Conservation (phyloP, 1,140 invertebrate species). For the Magallana gigas region DNA sequence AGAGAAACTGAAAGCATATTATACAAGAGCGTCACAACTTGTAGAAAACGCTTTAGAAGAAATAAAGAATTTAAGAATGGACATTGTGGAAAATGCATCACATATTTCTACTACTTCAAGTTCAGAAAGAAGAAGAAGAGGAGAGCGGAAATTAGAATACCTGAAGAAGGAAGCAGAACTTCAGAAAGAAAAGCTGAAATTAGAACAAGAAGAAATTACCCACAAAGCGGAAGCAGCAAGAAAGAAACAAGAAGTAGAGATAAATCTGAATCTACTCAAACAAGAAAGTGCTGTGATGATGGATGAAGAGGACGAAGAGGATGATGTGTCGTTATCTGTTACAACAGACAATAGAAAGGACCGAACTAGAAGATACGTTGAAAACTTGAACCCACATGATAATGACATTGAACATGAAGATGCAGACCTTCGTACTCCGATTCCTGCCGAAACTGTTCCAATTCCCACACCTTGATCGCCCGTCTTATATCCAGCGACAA, state of each 20-base stretch:
- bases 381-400: neutral
- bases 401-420: neutral
- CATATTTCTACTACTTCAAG: neutral
- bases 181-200: slow-evolving; percentile 5
- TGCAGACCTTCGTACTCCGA: neutral
- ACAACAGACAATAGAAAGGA: too few species aligned
- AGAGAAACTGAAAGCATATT: too few species aligned
- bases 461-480: neutral
- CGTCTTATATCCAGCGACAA: neutral
- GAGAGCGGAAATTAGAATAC: slow-evolving; percentile 7
- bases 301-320: too few species aligned
- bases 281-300: too few species aligned
- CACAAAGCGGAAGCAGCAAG: neutral
- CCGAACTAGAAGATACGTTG: too few species aligned
- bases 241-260: slow-evolving; percentile 5
- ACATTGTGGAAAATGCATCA: neutral
- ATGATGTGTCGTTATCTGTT: too few species aligned
- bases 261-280: slow-evolving; percentile 5
- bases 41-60: neutral
- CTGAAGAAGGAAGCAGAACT: neutral
- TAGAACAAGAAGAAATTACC: neutral
- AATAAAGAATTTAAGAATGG: neutral
- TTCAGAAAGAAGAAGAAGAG: neutral
- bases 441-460: neutral
- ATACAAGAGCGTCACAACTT: neutral